These are phyloP conservation scores for Lycocerus yunnanus DNA, from an alignment of 2,888 invertebrate genomes.

Conservation along the genomic window DNA sequence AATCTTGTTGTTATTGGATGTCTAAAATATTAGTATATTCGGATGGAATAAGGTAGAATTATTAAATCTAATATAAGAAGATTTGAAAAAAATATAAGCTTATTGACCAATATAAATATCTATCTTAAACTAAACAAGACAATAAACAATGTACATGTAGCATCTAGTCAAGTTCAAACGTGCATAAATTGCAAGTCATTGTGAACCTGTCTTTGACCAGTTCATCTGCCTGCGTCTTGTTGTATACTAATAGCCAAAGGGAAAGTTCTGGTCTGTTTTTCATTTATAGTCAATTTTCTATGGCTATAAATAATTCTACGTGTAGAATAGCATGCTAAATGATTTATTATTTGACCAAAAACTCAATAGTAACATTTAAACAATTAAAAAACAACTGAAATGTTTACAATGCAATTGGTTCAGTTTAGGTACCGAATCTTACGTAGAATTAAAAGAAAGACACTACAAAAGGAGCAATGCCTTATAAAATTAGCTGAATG, in stretches of 20 bases:
- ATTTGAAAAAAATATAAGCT: not conserved
- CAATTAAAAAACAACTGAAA: not conserved
- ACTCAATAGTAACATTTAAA: not conserved
- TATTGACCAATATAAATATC: not conserved
- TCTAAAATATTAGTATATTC: no score
- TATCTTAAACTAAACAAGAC: not conserved
- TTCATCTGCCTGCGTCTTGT: not conserved
- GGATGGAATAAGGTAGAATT: no score
- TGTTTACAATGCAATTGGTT: no score
- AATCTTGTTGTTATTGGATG: no score
- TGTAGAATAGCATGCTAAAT: not conserved
- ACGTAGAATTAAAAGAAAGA: no score
- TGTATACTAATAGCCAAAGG: not conserved
- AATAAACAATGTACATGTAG: not conserved
- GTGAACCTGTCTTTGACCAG: conserved; percentile 5
- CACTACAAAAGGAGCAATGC: no score
- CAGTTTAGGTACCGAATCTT: no score
- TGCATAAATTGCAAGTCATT: conserved; percentile 8
- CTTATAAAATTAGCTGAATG: no score
- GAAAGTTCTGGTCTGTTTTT: not conserved
- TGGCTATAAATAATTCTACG: not conserved
- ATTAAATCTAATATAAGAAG: no score
- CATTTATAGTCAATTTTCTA: not conserved
- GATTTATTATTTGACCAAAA: not conserved
- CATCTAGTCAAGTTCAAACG: not conserved